Evolutionary conservation across 2,888 invertebrate genomes (phyloP), one percentile per base, ranked within the genome.

Genomic region (Caenorhabditis sp.): DNA sequence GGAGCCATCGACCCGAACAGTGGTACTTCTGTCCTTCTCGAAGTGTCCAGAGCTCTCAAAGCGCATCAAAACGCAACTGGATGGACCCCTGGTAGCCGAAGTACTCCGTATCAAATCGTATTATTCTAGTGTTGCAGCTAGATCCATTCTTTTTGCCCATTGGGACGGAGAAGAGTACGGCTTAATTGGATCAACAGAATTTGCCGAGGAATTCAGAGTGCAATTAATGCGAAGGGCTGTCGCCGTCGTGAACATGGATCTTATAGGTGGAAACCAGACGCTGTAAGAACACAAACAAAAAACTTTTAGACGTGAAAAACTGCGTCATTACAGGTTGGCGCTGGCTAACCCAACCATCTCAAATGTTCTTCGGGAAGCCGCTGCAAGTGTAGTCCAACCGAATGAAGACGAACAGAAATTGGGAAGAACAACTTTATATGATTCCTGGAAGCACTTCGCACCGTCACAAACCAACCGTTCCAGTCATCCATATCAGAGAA

Each of bases 91-190:
- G 73, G 80, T 80, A 50, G 13, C 26, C 9, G 2, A 13, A 13
- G 0, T 27, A 27, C 15, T 53, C n/a, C 22, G 11, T 9, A 30
- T 30, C 6, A 30, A 22, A 0, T 13, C n/a, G 46, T 43, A 24
- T 4, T 17, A 5, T 37, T 24, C n/a, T 20, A 13, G 24, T 11
- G 11, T 70, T 53, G 13, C 48, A 72, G 83, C 90, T 4, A 79
- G 91, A 50, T 89, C 90, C 2, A 85, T 92, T 30, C 70, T 84
- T 7, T 88, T 88, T 61, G 84, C 86, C 22, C 89, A 89, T 48
- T 92, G 91, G 91, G 91, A 90, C 59, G 91, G 90, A 0, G 91
- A 91, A 81, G 91, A 91, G 75, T 82, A 80, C 50, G 86, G 86
- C 3, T 50, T 81, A 13, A 86, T 91, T 46, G 91, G 91, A 4